These are phyloP conservation scores for Drosophila saltans DNA, from an alignment of 1,140 invertebrate species.

Conservation along the genomic window DNA sequence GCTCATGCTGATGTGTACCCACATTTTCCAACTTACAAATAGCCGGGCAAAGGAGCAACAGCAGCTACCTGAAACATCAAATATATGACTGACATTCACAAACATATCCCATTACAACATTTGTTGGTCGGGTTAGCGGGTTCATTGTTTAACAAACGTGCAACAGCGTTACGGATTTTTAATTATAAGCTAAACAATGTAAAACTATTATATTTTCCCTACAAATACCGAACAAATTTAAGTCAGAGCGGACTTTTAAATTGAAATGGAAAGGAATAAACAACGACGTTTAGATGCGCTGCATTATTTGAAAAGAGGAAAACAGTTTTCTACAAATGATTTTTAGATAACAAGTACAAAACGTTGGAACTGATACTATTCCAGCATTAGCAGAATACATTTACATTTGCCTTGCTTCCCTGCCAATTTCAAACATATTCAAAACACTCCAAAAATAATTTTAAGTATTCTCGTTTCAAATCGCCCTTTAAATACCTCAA, in stretches of 20 bases:
- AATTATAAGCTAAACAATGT: conserved; percentile 35
- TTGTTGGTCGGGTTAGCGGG: conserved; percentile 8
- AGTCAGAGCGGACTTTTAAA: neutral
- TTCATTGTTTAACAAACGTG: conserved; percentile 50
- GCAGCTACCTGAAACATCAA: conserved; percentile 11
- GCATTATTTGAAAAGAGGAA: no score
- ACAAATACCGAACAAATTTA: conserved; percentile 3
- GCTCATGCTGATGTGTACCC: conserved; percentile 13
- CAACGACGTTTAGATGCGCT: neutral
- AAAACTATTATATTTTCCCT: neutral
- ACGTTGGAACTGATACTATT: no score
- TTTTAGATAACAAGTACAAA: no score
- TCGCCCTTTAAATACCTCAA: conserved; percentile 21
- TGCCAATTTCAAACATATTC: neutral
- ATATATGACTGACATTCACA: conserved; percentile 16
- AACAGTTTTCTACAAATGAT: no score
- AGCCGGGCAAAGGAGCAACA: conserved; percentile 7
- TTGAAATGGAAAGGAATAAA: neutral
- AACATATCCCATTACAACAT: conserved; percentile 21
- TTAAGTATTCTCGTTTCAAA: conserved; percentile 1
- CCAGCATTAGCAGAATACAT: no score
- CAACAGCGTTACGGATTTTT: conserved; percentile 32
- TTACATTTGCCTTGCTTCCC: no score
- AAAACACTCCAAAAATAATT: neutral
- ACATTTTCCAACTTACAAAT: conserved; percentile 13